Evolutionary conservation across 2,113 vertebrate species (phyloP).

Genomic region (Grus americana): DNA sequence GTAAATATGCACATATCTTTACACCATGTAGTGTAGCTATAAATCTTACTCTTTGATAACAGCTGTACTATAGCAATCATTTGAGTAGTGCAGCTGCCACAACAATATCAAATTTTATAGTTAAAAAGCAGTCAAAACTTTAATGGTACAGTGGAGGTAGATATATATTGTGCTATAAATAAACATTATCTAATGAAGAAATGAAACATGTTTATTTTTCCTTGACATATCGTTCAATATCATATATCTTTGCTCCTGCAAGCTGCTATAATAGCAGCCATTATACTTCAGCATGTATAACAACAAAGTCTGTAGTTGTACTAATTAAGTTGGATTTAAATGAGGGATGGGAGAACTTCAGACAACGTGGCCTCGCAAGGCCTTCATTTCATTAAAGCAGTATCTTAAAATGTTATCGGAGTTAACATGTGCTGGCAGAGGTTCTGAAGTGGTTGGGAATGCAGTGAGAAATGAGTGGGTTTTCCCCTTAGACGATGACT

Average conservation of each 20-base stretch:
- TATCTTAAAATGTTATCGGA: constrained; percentile 34
- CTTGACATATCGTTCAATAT: constrained; percentile 64
- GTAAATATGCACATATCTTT: constrained; percentile 81
- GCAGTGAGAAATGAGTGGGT: constrained; percentile 43
- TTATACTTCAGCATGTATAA: constrained; percentile 64
- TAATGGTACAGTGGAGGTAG: constrained; percentile 78
- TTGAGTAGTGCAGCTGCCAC: constrained; percentile 79
- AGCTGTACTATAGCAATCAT: constrained; percentile 79
- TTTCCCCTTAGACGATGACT: constrained; percentile 42
- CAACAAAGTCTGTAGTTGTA: constrained; percentile 58
- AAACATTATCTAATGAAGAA: constrained; percentile 83
- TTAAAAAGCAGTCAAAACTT: constrained; percentile 83
- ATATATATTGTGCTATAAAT: constrained; percentile 79
- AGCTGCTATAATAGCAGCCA: constrained; percentile 72
- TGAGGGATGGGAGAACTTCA: constrained; percentile 52
- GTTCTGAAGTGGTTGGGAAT: constrained; percentile 30
- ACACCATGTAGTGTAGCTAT: constrained; percentile 70
- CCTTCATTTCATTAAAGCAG: not conserved
- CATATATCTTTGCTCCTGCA: constrained; percentile 68
- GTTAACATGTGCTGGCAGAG: constrained; percentile 6
- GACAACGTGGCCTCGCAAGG: constrained; percentile 6
- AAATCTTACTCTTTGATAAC: constrained; percentile 79
- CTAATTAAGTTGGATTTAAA: constrained; percentile 70
- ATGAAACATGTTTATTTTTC: constrained; percentile 77
- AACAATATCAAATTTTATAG: constrained; percentile 83